A percentile compares a stretch with the other conserved stretches of the same genome.
Evolutionary conservation across 2,888 invertebrate species (phyloP).

Genomic region (Sclerodermus sp.): DNA sequence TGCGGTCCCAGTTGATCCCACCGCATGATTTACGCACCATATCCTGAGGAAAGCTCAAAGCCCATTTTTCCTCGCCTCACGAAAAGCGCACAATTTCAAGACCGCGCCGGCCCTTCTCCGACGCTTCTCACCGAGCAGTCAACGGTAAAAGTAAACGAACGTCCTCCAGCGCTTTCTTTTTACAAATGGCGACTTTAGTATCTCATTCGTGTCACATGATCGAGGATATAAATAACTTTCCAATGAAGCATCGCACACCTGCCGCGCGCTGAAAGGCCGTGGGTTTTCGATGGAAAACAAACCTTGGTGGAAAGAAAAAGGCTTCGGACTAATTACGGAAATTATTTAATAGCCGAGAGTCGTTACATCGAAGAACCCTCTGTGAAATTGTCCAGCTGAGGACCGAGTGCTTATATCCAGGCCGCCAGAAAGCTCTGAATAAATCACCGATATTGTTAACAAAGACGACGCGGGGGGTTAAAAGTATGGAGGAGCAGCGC

Average conservation of each 20-base stretch:
- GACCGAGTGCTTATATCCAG: too few species aligned
- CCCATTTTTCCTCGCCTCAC: background rate
- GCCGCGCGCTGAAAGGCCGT: background rate
- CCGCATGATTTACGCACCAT: slow-evolving; percentile 19
- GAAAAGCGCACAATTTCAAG: too few species aligned
- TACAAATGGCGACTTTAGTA: background rate
- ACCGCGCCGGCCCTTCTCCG: too few species aligned
- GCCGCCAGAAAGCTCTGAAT: too few species aligned
- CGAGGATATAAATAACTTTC: background rate
- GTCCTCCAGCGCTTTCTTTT: background rate
- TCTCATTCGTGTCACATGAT: background rate
- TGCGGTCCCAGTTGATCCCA: slow-evolving; percentile 13
- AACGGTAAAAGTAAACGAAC: background rate
- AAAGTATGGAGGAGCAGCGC: too few species aligned
- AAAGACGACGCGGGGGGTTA: too few species aligned
- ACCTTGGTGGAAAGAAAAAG: too few species aligned
- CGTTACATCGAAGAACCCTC: too few species aligned
- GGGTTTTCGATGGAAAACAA: background rate
- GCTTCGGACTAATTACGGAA: too few species aligned
- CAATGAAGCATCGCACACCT: background rate
- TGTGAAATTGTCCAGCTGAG: too few species aligned
- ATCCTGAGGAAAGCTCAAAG: background rate
- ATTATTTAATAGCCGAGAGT: too few species aligned
- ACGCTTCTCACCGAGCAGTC: background rate
- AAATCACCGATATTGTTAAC: too few species aligned